Percentiles rank a stretch among this genome's conserved stretches.
Conservation (phyloP, 2,113 vertebrate species). For the Oncorhynchus clarkii region DNA sequence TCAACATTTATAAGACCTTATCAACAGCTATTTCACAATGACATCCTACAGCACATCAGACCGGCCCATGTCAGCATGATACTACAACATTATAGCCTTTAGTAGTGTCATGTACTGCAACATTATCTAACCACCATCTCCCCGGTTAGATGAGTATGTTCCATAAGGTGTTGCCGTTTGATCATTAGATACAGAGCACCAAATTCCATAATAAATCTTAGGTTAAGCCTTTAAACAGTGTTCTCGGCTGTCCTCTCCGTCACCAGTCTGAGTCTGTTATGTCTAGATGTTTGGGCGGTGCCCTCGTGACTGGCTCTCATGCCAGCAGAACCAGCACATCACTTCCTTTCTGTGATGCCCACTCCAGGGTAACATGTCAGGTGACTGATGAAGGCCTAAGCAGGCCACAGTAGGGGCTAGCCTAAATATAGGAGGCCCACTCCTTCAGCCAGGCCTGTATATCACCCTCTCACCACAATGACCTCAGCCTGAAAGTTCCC, state of each 20-base stretch:
- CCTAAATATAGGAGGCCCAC: slow-evolving; percentile 62
- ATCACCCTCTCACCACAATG: slow-evolving; percentile 39
- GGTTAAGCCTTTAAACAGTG: too few relatives aligned
- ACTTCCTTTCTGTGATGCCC: slow-evolving; percentile 30
- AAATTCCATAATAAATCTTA: too few relatives aligned
- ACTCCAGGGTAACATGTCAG: slow-evolving; percentile 40
- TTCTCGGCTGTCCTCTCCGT: background rate
- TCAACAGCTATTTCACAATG: slow-evolving; percentile 28
- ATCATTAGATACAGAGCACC: too few relatives aligned
- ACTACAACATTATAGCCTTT: too few relatives aligned
- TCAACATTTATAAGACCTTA: slow-evolving; percentile 35
- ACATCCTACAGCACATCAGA: slow-evolving; percentile 6
- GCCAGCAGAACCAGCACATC: slow-evolving; percentile 32
- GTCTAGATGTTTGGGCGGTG: slow-evolving; percentile 21
- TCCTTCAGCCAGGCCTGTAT: slow-evolving; percentile 12
- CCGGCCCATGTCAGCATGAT: too few relatives aligned
- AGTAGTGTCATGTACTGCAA: too few relatives aligned
- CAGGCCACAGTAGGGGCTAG: slow-evolving; percentile 26
- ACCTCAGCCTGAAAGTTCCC: slow-evolving; percentile 41
- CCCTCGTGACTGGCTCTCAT: background rate
- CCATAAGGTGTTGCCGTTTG: too few relatives aligned
- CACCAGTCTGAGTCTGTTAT: background rate
- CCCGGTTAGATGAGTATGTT: too few relatives aligned
- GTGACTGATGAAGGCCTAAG: slow-evolving; percentile 29
- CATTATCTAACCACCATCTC: too few relatives aligned